These are phyloP conservation scores for Mallotus villosus DNA, from an alignment of 2,797 vertebrate genomes.

Conservation along the genomic window DNA sequence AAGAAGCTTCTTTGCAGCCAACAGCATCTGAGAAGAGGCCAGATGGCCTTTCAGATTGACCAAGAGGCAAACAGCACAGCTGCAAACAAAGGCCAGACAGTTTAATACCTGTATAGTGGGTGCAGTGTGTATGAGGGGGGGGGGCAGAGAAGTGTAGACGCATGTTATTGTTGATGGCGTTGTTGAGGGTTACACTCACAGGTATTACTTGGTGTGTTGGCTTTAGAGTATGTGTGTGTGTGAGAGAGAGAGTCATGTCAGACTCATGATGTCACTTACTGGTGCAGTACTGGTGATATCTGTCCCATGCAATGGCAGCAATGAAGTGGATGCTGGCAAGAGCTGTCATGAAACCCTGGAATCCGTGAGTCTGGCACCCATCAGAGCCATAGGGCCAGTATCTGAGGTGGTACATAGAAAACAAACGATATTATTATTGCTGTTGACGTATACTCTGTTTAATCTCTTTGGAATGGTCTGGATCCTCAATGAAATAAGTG, in stretches of 20 bases:
- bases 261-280: constrained; percentile 68
- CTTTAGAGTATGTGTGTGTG: not conserved
- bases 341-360: constrained; percentile 89
- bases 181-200: no score
- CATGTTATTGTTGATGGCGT: no score
- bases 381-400: constrained; percentile 93
- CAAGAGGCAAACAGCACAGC: constrained; percentile 20
- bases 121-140: not conserved
- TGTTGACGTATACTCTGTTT: no score
- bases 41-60: constrained; percentile 32
- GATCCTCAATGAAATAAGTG: no score
- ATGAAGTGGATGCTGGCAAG: constrained; percentile 90
- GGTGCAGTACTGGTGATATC: constrained; percentile 91
- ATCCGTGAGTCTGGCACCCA: constrained; percentile 91
- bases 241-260: not conserved
- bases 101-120: not conserved
- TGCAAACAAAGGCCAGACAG: not conserved
- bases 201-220: not conserved
- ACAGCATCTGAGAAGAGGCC: constrained; percentile 25
- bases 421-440: not conserved
- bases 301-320: constrained; percentile 92
- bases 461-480: no score
- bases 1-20: constrained; percentile 8
- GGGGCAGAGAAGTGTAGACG: no score
- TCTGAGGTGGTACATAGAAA: constrained; percentile 64